Evolutionary conservation across 2,888 invertebrate genomes (phyloP), one percentile per base, ranked within the genome.

Genomic region (Geotrupes spiniger): DNA sequence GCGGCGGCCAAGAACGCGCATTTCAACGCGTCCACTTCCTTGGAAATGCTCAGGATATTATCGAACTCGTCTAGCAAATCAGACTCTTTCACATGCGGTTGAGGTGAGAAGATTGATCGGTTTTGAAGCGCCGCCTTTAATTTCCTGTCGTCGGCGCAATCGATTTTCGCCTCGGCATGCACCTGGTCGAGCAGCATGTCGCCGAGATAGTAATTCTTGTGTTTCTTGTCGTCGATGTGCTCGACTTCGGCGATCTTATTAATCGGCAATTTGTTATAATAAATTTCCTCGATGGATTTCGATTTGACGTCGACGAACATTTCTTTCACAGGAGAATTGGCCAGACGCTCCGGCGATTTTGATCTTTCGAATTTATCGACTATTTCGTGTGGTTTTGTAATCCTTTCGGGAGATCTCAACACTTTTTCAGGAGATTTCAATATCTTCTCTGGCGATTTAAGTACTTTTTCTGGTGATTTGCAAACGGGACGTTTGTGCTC

Each of bases 51-150:
- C 28, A 70, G 60, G 28, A 68, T 66, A 55, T 77, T 76, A 29
- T 77, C 77, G 55, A 77, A 75, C 45, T 78, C 83, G 58, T 84
- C 83, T 36, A 80, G 78, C 1, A 79, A 74, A 53, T 77, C 84
- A 14, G 78, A 76, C 48, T 79, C 78, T 61, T 77, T 76, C 25
- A 69, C 66, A 10, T 81, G 81, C 27, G 81, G 79, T 53, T 84
- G 85, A 2, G 87, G 87, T 1, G 87, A 87, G 69, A 86, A 87
- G 66, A 87, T 83, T 0, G 85, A 83, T 42, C 83, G 77, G 61
- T 78, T 81, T 8, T 78, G 74, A 27, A 33, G 17, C 15, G 27
- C 27, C n/a, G 17, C n/a, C 26, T 46, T 46, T 14, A 33, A 2
- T 27, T 41, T 41, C 21, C 40, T 39, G 10, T 46, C 46, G 11